Evolutionary conservation across 2,888 invertebrate species (phyloP), one percentile per base, ranked within the genome.

Genomic region (Gisinianus flammeolus): DNA sequence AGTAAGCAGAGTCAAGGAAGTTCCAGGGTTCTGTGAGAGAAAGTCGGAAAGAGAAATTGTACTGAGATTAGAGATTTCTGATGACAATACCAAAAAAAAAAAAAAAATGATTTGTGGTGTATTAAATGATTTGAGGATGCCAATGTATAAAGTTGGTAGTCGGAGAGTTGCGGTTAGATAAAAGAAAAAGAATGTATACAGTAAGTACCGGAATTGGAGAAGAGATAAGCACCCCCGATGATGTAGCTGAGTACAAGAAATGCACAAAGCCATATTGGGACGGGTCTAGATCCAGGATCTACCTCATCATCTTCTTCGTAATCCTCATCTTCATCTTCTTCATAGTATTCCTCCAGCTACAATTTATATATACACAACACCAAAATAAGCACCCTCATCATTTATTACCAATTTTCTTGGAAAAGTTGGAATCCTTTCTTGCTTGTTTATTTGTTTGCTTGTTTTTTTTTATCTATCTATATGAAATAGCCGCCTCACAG

Each of bases 21-120:
- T 90, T 90, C 96, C 96, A 96, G 26, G 90, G 88, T 88, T 96
- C 96, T 94, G n/a, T n/a, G n/a, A n/a, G n/a, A n/a, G n/a, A n/a
- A n/a, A n/a, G n/a, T n/a, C n/a, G n/a, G n/a, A n/a, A n/a, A n/a
- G n/a, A n/a, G n/a, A n/a, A n/a, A n/a, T n/a, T n/a, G n/a, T n/a
- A n/a, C n/a, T n/a, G n/a, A n/a, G n/a, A n/a, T n/a, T n/a, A n/a
- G n/a, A n/a, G n/a, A n/a, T n/a, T n/a, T n/a, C n/a, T n/a, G n/a
- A n/a, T n/a, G n/a, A n/a, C n/a, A n/a, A n/a, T n/a, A n/a, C n/a
- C n/a, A n/a, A n/a, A n/a, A n/a, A n/a, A n/a, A n/a, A n/a, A n/a
- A n/a, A n/a, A n/a, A n/a, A n/a, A n/a, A n/a, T n/a, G n/a, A n/a
- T n/a, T n/a, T n/a, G n/a, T n/a, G n/a, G n/a, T n/a, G n/a, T n/a